Conservation (phyloP, 2,888 invertebrate species). For the Drosophila koepferae region DNA sequence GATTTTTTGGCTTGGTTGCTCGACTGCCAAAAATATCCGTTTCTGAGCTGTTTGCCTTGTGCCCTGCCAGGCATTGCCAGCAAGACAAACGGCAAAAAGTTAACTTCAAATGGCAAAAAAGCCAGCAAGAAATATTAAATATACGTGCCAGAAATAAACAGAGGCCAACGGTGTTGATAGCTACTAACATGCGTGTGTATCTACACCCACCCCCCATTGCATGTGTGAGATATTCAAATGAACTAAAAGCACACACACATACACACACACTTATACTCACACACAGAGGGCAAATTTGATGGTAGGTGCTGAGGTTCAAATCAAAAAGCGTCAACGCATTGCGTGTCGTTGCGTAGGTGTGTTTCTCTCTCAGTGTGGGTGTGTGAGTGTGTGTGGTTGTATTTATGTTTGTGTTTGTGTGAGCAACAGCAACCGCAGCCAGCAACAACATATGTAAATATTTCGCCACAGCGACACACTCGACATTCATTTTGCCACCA, state of each 20-base stretch:
- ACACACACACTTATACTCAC: slow-evolving; percentile 8
- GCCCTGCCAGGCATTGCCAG: slow-evolving; percentile 8
- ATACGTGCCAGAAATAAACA: slow-evolving; percentile 37
- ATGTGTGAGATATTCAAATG: slow-evolving; percentile 67
- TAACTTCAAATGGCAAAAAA: slow-evolving; percentile 58
- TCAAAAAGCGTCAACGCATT: slow-evolving; percentile 80
- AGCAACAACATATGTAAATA: slow-evolving; percentile 71
- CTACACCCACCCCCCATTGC: slow-evolving; percentile 32
- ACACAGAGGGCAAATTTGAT: slow-evolving; percentile 32
- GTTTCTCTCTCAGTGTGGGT: slow-evolving; percentile 20
- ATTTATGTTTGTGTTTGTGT: slow-evolving; percentile 28
- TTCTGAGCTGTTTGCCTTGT: slow-evolving; percentile 33
- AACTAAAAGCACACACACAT: slow-evolving; percentile 45
- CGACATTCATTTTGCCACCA: slow-evolving; percentile 63
- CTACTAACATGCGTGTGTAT: slow-evolving; percentile 66
- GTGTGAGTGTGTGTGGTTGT: background rate
- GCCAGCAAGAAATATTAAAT: slow-evolving; percentile 48
- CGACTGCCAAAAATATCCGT: slow-evolving; percentile 39
- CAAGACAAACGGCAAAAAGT: slow-evolving; percentile 53
- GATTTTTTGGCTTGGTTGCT: slow-evolving; percentile 47
- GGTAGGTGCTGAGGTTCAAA: slow-evolving; percentile 65
- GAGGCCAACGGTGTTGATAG: slow-evolving; percentile 62
- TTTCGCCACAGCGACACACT: slow-evolving; percentile 71
- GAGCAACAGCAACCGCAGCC: slow-evolving; percentile 45
- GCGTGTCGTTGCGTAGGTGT: slow-evolving; percentile 63